Conservation (phyloP, 2,888 invertebrate genomes). For the Drosophila antonietae region DNA sequence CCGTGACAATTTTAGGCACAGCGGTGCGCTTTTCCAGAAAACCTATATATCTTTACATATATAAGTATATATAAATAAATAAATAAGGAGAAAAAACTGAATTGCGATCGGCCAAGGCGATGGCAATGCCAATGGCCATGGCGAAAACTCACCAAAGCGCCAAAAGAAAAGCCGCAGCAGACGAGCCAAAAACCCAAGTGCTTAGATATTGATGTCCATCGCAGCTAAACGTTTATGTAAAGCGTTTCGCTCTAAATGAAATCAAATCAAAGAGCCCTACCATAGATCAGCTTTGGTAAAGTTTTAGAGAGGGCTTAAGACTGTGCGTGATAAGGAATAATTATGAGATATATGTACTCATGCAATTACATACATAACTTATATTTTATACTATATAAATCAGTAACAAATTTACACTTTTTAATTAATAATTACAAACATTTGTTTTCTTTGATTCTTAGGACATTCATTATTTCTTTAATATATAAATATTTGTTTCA, state of each 20-base stretch:
- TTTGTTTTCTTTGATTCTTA: too few species aligned
- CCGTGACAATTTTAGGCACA: conserved; percentile 79
- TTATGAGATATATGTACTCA: too few species aligned
- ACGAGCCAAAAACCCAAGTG: conserved; percentile 25
- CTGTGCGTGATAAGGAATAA: too few species aligned
- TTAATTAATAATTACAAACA: too few species aligned
- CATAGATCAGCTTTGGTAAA: not conserved
- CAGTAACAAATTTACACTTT: too few species aligned
- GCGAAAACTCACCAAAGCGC: conserved; percentile 45
- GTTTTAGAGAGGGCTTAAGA: not conserved
- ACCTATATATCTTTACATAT: not conserved
- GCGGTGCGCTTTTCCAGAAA: conserved; percentile 78
- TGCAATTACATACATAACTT: too few species aligned
- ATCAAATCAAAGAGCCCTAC: not conserved
- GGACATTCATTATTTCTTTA: too few species aligned
- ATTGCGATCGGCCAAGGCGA: conserved; percentile 27
- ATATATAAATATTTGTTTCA: too few species aligned
- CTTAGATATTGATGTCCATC: conserved; percentile 30
- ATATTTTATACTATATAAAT: too few species aligned
- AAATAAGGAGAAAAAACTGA: conserved; percentile 37
- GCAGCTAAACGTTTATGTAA: conserved; percentile 5
- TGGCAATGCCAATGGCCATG: conserved; percentile 24
- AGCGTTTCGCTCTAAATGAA: not conserved
- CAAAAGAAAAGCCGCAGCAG: conserved; percentile 42
- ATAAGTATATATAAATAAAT: conserved; percentile 29